Evolutionary conservation across 2,888 invertebrate species (phyloP).

Genomic region (Meiosimyza platycephala): DNA sequence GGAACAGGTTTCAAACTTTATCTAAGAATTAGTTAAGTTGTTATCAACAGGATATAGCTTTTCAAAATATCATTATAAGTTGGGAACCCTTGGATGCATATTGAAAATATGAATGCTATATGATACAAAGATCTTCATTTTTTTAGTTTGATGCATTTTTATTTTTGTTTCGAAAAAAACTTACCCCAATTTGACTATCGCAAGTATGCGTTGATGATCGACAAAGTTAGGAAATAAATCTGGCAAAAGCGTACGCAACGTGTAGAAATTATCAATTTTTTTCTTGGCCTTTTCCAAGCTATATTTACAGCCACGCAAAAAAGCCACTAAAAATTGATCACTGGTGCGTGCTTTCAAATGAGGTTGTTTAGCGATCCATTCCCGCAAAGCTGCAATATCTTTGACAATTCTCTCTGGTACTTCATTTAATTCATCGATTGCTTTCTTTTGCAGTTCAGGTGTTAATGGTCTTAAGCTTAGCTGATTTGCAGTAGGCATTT

Average conservation of each 20-base stretch:
- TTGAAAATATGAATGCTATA: no score
- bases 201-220: constrained; percentile 47
- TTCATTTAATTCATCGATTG: constrained; percentile 68
- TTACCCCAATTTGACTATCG: constrained; percentile 53
- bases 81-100: no score
- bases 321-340: constrained; percentile 69
- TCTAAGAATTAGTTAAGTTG: no score
- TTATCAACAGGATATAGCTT: no score
- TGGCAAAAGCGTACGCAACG: constrained; percentile 48
- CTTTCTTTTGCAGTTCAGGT: constrained; percentile 57
- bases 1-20: background rate
- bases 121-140: no score
- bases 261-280: constrained; percentile 72
- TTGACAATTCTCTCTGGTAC: constrained; percentile 58
- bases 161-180: constrained; percentile 17
- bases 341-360: constrained; percentile 62
- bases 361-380: constrained; percentile 69
- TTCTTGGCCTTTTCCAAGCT: constrained; percentile 70
- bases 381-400: constrained; percentile 63
- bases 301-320: constrained; percentile 70
- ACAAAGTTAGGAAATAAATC: constrained; percentile 36
- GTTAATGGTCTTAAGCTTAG: constrained; percentile 53
- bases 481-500: constrained; percentile 37
- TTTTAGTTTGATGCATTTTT: no score
- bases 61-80: no score